A percentile compares a stretch with the other conserved stretches of the same genome.
phyloP scores from a whole-genome alignment of 1,140 invertebrate genomes.

The Dinothrombium tinctorium region DNA sequence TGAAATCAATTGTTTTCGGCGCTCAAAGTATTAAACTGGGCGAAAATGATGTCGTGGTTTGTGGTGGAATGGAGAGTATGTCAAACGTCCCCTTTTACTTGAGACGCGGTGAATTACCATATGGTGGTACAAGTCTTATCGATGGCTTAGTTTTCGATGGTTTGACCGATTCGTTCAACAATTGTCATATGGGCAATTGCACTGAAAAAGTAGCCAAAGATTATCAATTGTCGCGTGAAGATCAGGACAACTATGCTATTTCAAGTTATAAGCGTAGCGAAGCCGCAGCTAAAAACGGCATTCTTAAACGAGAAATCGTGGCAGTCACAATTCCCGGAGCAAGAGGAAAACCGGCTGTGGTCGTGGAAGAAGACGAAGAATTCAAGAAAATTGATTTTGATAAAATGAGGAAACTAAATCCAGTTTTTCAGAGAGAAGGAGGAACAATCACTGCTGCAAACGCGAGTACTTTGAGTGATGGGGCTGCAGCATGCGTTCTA shows the following conservation, averaged over 20 bases:
- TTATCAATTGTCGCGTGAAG: background rate
- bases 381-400: constrained; percentile 83
- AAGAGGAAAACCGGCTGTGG: constrained; percentile 24
- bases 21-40: constrained; percentile 29
- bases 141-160: constrained; percentile 93
- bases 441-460: constrained; percentile 96
- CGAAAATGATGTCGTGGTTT: constrained; percentile 18
- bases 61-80: constrained; percentile 19
- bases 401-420: constrained; percentile 60
- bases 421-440: constrained; percentile 55
- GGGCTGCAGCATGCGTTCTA: constrained; percentile 71
- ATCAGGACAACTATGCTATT: constrained; percentile 40
- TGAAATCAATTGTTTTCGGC: constrained; percentile 33
- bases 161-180: constrained; percentile 89
- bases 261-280: constrained; percentile 71
- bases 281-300: constrained; percentile 23
- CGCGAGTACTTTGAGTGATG: constrained; percentile 72
- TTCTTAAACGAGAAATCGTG: constrained; percentile 62
- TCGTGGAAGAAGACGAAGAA: constrained; percentile 61
- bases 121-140: constrained; percentile 64
- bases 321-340: constrained; percentile 57
- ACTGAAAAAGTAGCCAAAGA: background rate
- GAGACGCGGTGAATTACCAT: constrained; percentile 57
- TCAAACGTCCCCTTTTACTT: constrained; percentile 42
- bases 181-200: constrained; percentile 72